A percentile compares a stretch with the other conserved stretches of the same genome.
phyloP scores from a whole-genome alignment of 2,888 invertebrate species.

The Hypena proboscidalis region DNA sequence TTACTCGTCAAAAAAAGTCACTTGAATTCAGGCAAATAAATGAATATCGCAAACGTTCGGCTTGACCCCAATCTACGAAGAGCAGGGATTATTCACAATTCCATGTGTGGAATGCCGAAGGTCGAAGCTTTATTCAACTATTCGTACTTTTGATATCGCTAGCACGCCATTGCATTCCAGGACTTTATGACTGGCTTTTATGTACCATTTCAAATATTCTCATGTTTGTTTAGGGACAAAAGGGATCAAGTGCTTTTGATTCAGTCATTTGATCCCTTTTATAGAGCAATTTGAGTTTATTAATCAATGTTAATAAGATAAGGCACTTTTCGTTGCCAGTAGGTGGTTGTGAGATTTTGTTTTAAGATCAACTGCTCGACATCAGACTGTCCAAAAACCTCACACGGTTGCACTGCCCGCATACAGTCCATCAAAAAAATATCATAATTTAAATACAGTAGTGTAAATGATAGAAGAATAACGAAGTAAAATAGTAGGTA shows the following conservation, averaged over 20 bases:
- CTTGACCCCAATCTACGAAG: conserved; percentile 33
- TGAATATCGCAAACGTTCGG: conserved; percentile 22
- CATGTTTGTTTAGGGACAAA: conserved; percentile 19
- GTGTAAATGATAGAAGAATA: too few species aligned
- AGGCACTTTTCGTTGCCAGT: too few species aligned
- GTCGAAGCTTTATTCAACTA: conserved; percentile 32
- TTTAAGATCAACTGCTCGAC: too few species aligned
- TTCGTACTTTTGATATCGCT: conserved; percentile 30
- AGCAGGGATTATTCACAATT: conserved; percentile 33
- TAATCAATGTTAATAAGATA: conserved; percentile 1
- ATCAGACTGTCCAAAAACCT: too few species aligned
- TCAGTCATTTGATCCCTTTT: not conserved
- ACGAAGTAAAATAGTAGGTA: too few species aligned
- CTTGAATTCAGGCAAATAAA: conserved; percentile 2
- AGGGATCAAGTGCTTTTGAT: conserved; percentile 9
- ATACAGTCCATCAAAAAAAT: too few species aligned
- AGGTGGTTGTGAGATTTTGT: too few species aligned
- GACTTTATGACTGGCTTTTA: conserved; percentile 6
- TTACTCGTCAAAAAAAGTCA: too few species aligned
- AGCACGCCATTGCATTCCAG: conserved; percentile 24
- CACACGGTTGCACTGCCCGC: too few species aligned
- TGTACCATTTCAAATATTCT: conserved; percentile 14
- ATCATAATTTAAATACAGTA: too few species aligned
- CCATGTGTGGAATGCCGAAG: conserved; percentile 40
- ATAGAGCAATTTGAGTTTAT: too few species aligned